Evolutionary conservation across 2,797 vertebrate genomes (phyloP).

Genomic region (Brachyrhaphis roseni): DNA sequence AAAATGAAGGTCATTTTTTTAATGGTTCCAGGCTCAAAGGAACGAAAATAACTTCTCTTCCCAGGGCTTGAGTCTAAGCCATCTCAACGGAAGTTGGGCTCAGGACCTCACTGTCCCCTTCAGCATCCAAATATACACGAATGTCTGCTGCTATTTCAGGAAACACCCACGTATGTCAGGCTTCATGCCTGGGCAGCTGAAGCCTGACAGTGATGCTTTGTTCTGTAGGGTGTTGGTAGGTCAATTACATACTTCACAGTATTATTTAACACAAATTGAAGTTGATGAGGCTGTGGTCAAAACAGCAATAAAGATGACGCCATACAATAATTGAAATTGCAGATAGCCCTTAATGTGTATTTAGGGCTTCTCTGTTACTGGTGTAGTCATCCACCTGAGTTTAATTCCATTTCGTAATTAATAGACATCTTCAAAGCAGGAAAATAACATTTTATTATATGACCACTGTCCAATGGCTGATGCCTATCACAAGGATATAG

Average conservation of each 20-base stretch:
- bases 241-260: constrained; percentile 4
- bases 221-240: neutral
- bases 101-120: constrained; percentile 2
- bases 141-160: neutral
- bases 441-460: neutral
- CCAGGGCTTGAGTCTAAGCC: neutral
- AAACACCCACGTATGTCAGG: constrained; percentile 1
- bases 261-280: constrained; percentile 17
- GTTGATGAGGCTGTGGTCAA: constrained; percentile 5
- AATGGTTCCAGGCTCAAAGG: constrained; percentile 1
- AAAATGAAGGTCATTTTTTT: constrained; percentile 6
- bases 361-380: neutral
- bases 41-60: neutral
- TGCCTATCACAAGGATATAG: neutral
- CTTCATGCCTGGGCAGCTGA: neutral
- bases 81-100: neutral
- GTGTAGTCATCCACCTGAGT: neutral
- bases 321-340: neutral
- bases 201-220: neutral
- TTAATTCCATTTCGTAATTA: neutral
- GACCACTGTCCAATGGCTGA: neutral
- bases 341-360: neutral
- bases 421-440: neutral
- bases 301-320: neutral
- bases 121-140: neutral